phyloP scores from a whole-genome alignment of 2,797 vertebrate genomes.

The Rachycentron canadum region DNA sequence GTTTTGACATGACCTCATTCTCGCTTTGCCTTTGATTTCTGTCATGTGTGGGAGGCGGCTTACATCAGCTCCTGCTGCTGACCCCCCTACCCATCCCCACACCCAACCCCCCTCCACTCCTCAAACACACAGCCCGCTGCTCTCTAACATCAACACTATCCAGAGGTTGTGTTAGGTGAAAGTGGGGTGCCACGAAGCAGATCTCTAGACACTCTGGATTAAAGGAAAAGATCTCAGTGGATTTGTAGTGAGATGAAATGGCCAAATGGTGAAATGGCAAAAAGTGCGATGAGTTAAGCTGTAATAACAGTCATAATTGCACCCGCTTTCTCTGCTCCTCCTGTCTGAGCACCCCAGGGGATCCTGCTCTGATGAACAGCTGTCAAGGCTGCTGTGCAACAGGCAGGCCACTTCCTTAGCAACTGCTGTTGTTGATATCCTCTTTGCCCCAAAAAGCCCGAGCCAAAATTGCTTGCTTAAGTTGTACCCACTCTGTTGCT shows the following conservation, averaged over 20 bases:
- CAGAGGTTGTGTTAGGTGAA: slow-evolving; percentile 57
- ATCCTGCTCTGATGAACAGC: slow-evolving; percentile 56
- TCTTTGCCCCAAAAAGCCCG: slow-evolving; percentile 52
- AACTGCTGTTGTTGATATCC: slow-evolving; percentile 74
- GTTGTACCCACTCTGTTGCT: slow-evolving; percentile 34
- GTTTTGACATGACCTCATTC: slow-evolving; percentile 74
- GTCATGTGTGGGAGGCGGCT: slow-evolving; percentile 47
- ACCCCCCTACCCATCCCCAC: slow-evolving; percentile 29
- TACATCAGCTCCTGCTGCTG: slow-evolving; percentile 59
- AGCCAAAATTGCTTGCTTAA: slow-evolving; percentile 56
- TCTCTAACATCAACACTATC: slow-evolving; percentile 22
- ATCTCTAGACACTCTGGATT: slow-evolving; percentile 45
- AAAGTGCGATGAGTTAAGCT: slow-evolving; percentile 47
- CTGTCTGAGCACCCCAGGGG: slow-evolving; percentile 29
- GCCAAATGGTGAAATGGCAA: slow-evolving; percentile 47
- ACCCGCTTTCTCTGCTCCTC: not conserved
- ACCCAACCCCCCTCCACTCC: too few species aligned
- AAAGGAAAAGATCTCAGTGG: slow-evolving; percentile 54
- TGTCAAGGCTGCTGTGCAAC: slow-evolving; percentile 65
- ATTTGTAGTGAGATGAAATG: slow-evolving; percentile 54
- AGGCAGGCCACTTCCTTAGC: slow-evolving; percentile 64
- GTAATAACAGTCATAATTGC: slow-evolving; percentile 51
- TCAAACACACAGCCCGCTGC: not conserved
- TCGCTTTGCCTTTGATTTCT: slow-evolving; percentile 63
- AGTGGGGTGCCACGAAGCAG: slow-evolving; percentile 25